phyloP scores from a whole-genome alignment of 2,797 vertebrate species.

The Lithobates pipiens region DNA sequence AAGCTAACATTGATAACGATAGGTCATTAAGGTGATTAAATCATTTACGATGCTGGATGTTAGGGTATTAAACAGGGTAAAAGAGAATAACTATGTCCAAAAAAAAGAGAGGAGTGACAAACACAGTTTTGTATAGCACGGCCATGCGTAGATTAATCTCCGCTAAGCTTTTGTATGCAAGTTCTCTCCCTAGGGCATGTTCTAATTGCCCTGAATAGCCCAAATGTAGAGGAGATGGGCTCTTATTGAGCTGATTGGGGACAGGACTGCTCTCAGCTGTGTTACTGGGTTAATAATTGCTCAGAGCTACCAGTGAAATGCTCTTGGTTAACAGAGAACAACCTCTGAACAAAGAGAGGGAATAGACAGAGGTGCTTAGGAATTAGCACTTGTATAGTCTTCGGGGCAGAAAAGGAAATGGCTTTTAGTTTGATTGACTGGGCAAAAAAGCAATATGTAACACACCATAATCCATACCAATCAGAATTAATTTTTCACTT shows the following conservation, averaged over 20 bases:
- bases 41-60: not conserved
- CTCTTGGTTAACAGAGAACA: slow-evolving; percentile 38
- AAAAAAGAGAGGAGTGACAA: not conserved
- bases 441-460: not conserved
- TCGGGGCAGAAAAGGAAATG: not conserved
- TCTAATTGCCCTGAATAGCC: slow-evolving; percentile 45
- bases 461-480: not conserved
- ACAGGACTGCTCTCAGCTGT: slow-evolving; percentile 53
- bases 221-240: slow-evolving; percentile 50
- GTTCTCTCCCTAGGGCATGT: slow-evolving; percentile 36
- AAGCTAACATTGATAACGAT: not conserved
- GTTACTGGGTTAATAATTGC: slow-evolving; percentile 52
- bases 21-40: not conserved
- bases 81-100: not conserved
- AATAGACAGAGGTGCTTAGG: not conserved
- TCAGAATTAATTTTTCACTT: not conserved
- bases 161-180: not conserved
- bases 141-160: slow-evolving; percentile 29
- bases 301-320: slow-evolving; percentile 26
- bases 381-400: not conserved
- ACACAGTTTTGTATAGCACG: slow-evolving; percentile 3
- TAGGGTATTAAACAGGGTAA: not conserved
- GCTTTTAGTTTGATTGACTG: not conserved
- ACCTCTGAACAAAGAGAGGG: slow-evolving; percentile 17
- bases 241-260: slow-evolving; percentile 46